A percentile compares a stretch with the other conserved stretches of the same genome.
Conservation (phyloP, 1,140 invertebrate genomes). For the Drosophila trapezifrons region DNA sequence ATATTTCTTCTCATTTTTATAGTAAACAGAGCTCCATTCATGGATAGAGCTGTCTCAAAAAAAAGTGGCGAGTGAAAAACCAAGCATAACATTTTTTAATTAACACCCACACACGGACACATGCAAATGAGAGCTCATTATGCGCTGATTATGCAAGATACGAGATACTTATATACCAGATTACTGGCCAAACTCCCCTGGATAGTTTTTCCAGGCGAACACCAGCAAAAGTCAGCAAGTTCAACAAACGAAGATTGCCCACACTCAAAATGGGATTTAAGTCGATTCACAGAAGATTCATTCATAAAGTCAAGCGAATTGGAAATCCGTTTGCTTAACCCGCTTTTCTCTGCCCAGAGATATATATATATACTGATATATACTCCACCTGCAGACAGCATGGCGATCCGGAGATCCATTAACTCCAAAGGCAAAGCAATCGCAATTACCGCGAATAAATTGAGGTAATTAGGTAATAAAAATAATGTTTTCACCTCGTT, state of each 20-base stretch:
- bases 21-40: slow-evolving; percentile 6
- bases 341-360: slow-evolving; percentile 36
- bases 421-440: slow-evolving; percentile 56
- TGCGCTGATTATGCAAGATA: slow-evolving; percentile 72
- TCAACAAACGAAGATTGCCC: slow-evolving; percentile 58
- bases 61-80: slow-evolving; percentile 12
- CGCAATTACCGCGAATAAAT: slow-evolving; percentile 78
- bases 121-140: slow-evolving; percentile 79
- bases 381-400: slow-evolving; percentile 46
- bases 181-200: slow-evolving; percentile 33
- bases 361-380: slow-evolving; percentile 6
- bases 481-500: slow-evolving; percentile 82
- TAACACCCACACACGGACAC: slow-evolving; percentile 40
- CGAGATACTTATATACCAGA: slow-evolving; percentile 7
- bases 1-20: not conserved
- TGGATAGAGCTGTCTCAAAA: not conserved
- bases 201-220: slow-evolving; percentile 51
- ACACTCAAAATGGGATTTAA: not conserved
- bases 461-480: slow-evolving; percentile 83
- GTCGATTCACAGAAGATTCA: slow-evolving; percentile 62
- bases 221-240: slow-evolving; percentile 39
- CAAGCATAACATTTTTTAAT: slow-evolving; percentile 55
- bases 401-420: slow-evolving; percentile 41
- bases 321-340: slow-evolving; percentile 79
- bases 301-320: slow-evolving; percentile 78